These are phyloP conservation scores for Myotis davidii DNA, from an alignment of 2,113 vertebrate genomes.

Conservation along the genomic window DNA sequence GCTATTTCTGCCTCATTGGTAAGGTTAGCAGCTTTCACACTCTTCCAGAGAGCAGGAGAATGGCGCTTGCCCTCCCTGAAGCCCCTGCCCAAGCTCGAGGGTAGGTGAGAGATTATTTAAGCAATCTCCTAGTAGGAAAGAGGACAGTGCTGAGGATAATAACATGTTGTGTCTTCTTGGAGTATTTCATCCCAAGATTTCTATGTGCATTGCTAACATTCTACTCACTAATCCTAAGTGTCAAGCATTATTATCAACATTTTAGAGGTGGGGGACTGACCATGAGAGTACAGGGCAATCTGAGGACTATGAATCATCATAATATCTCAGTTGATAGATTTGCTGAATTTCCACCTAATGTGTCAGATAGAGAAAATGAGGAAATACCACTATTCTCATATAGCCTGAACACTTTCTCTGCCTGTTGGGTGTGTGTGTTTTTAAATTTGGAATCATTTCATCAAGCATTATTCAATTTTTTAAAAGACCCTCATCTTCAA, in stretches of 20 bases:
- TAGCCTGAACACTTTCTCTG: background rate
- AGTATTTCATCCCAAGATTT: constrained; percentile 1
- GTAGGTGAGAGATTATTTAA: constrained; percentile 26
- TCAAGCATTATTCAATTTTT: background rate
- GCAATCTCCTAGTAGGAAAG: background rate
- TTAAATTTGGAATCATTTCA: background rate
- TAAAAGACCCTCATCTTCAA: background rate
- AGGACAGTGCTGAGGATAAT: background rate
- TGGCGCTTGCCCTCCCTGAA: background rate
- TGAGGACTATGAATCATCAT: background rate
- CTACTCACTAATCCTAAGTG: constrained; percentile 55
- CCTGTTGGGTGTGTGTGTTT: too few relatives aligned
- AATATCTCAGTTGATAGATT: background rate
- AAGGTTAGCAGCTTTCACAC: constrained; percentile 4
- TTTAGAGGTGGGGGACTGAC: background rate
- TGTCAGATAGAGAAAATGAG: background rate
- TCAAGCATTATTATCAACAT: constrained; percentile 50
- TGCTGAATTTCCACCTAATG: background rate
- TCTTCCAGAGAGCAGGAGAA: background rate
- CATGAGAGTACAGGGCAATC: background rate
- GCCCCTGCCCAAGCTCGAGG: background rate
- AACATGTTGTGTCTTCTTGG: background rate
- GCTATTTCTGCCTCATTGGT: background rate
- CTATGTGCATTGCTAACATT: background rate
- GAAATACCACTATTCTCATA: background rate